Evolutionary conservation across 2,797 vertebrate genomes (phyloP).

Genomic region (Poeciliopsis paucimaculata): DNA sequence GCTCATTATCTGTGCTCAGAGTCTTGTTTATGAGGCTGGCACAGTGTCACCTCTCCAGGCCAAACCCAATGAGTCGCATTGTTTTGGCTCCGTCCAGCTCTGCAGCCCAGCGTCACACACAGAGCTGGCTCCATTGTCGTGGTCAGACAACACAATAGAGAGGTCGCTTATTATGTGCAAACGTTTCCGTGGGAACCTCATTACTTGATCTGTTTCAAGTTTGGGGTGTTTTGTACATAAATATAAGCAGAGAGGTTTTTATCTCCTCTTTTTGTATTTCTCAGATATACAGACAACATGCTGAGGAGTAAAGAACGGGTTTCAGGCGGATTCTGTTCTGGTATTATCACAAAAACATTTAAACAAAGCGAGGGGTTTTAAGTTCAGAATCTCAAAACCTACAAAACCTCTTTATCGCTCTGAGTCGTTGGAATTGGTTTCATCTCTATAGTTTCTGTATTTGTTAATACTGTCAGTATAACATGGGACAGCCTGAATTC

Average conservation of each 20-base stretch:
- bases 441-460: background rate
- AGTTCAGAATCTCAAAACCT: background rate
- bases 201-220: background rate
- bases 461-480: too few relatives aligned
- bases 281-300: background rate
- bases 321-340: background rate
- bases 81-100: slow-evolving; percentile 8
- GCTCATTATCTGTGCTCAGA: slow-evolving; percentile 41
- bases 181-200: background rate
- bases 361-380: background rate
- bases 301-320: background rate
- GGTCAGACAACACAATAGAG: background rate
- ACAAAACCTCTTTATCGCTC: background rate
- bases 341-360: background rate
- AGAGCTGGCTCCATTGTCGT: background rate
- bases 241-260: background rate
- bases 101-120: background rate
- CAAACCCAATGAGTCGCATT: slow-evolving; percentile 15
- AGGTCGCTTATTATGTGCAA: background rate
- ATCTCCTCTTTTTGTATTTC: background rate
- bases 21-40: slow-evolving; percentile 54
- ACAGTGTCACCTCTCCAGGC: slow-evolving; percentile 15
- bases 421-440: background rate
- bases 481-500: too few relatives aligned
- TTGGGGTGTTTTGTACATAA: background rate